Base-by-base conservation (phyloP, 1,140 invertebrate genomes). In the Dendrolimus punctatus region DNA sequence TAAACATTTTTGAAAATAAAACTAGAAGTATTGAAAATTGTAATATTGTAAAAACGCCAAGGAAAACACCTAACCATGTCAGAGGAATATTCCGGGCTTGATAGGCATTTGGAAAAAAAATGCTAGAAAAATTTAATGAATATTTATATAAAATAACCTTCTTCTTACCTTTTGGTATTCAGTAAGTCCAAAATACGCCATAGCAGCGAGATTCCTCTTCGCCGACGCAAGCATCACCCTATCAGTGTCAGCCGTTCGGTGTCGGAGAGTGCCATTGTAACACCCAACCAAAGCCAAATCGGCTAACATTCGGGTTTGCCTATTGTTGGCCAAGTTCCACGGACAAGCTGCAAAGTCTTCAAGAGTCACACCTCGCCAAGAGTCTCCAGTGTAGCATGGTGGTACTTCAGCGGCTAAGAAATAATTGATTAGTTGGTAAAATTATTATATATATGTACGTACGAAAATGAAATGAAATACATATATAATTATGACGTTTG, bases 141-240 rank as follows among this genome's bases (percentile, higher is more conserved):
- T 23, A 8, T 46, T 36, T 10, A 46, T 37, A 46, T n/a, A n/a
- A 46, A 36, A 36, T 46, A 37, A 23, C 45, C 6, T 6, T 5
- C 42, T 46, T 65, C 63, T 53, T 71, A 95, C 93, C 89, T 94
- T 94, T 87, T 98, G 98, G 84, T 93, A 93, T 87, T 99, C 98
- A 23, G 97, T 98, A 49, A 99, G 90, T 55, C 98, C 98, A 87
- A 99, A 99, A 77, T 97, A 99, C 39, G 97, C 94, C 95, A 99
- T 97, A 48, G 94, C 93, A 57, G 93, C 92, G 39, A 99, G 89
- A 89, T 99, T 99, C 58, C 93, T 90, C 87, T 99, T 99, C 40
- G 98, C 98, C 79, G 96, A 98, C 40, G 95, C 93, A 41, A 99
- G 88, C 89, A 99, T 93, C 42, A 96, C 91, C 38, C 98, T 96